Conservation (phyloP, 2,113 vertebrate species). For the Halcyon senegalensis region DNA sequence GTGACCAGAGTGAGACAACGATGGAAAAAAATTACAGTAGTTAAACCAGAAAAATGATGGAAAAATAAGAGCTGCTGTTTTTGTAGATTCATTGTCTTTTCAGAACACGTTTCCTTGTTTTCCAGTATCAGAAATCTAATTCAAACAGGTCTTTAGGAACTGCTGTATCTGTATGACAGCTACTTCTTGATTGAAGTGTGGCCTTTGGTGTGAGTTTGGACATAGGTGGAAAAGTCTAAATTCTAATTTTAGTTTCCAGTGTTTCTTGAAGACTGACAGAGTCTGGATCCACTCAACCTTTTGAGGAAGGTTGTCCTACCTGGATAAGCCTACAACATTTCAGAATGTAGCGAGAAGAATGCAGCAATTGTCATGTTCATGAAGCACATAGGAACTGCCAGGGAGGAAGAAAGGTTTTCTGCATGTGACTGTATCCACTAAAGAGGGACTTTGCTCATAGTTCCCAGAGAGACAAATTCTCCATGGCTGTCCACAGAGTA, state of each 20-base stretch:
- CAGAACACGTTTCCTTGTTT: neutral
- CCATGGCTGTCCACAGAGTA: neutral
- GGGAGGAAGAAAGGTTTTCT: neutral
- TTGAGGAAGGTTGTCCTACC: neutral
- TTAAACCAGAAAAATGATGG: neutral
- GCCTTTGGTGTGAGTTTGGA: neutral
- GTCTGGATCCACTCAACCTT: neutral
- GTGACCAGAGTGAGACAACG: neutral
- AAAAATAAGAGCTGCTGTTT: neutral
- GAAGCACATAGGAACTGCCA: neutral
- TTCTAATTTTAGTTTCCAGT: neutral
- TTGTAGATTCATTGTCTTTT: neutral
- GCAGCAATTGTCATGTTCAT: neutral
- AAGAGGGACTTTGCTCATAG: neutral
- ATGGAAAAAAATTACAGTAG: accelerated
- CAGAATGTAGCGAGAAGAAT: neutral
- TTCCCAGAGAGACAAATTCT: neutral
- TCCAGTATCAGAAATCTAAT: neutral
- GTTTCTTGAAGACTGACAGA: neutral
- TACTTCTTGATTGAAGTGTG: neutral
- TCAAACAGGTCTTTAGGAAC: neutral
- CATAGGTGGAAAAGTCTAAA: neutral
- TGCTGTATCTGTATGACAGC: neutral
- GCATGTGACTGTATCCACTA: neutral
- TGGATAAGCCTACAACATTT: neutral